These are phyloP conservation scores for Macrotrachela quadricornifera DNA, from an alignment of 1,140 invertebrate genomes.

Conservation along the genomic window DNA sequence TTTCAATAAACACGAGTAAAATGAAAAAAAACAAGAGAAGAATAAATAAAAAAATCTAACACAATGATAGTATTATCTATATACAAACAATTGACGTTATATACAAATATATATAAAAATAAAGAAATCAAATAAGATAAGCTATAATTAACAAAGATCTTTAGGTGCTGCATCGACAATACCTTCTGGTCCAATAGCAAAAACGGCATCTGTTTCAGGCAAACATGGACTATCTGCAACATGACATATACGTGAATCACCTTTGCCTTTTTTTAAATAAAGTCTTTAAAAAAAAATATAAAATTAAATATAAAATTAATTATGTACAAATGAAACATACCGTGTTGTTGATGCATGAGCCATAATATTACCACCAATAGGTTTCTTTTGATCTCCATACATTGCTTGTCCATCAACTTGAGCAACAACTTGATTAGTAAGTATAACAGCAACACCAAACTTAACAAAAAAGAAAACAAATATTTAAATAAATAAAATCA, in stretches of 20 bases:
- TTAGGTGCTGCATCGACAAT: slow-evolving; percentile 55
- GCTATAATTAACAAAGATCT: no score
- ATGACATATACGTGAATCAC: slow-evolving; percentile 88
- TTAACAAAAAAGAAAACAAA: slow-evolving; percentile 18
- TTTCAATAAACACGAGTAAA: no score
- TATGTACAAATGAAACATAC: slow-evolving; percentile 11
- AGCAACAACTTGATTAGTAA: slow-evolving; percentile 96
- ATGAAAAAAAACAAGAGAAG: no score
- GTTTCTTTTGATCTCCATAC: slow-evolving; percentile 94
- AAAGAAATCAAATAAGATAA: no score
- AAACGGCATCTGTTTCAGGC: slow-evolving; percentile 89
- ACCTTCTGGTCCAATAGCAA: slow-evolving; percentile 80
- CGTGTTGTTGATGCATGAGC: slow-evolving; percentile 90
- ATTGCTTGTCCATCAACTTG: slow-evolving; percentile 75
- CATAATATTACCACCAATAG: slow-evolving; percentile 92
- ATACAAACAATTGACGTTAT: no score
- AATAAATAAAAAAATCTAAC: no score
- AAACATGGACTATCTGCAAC: slow-evolving; percentile 96
- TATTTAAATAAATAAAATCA: background rate
- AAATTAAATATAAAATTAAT: no score
- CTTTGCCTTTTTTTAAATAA: slow-evolving; percentile 76
- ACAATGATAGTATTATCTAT: no score
- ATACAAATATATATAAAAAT: no score
- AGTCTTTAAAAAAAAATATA: slow-evolving; percentile 28
- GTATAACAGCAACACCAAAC: slow-evolving; percentile 92